Base-by-base conservation (phyloP, 2,797 vertebrate genomes). In the Coracias cyanogaster region DNA sequence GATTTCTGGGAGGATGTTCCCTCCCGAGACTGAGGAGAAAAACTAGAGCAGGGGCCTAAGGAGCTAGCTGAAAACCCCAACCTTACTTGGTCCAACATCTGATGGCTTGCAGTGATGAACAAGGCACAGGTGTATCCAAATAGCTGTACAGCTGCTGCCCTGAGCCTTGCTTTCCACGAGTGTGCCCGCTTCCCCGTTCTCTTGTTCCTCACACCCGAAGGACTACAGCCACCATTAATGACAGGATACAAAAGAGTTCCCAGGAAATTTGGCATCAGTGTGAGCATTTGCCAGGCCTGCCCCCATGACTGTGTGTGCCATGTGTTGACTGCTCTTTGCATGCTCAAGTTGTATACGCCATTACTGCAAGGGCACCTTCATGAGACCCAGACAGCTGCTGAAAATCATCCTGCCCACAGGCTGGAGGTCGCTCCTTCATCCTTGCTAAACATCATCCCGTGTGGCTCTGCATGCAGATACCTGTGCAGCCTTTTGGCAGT, bases 361-460 rank as follows among this genome's bases (percentile, higher is more conserved):
- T 46, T 39, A 17, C 43, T 25, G 29, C 22, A 62, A 73, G 13
- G 15, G 35, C 37, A 46, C 9, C 33, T 26, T 43, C n/a, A 35
- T 0, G 4, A 76, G 48, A 19, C 21, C 13, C 16, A 24, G 39
- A 5, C 21, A 5, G 15, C 24, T 84, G 62, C 29, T 48, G 39
- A 37, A 60, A 76, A 37, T 39, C 14, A 4, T 21, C 12, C 49
- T 35, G 25, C 20, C 41, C 37, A 20, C 0, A 1, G 7, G 29
- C 57, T 66, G n/a, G 18, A 20, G 10, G 2, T 19, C 29, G 35
- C 60, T 55, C 15, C 54, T 41, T n/a, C 48, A 7, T 31, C 39
- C 28, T 74, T 5, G 1, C 33, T 31, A 22, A 52, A 22, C 1
- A 0, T 22, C 48, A 67, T 17, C 37, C 24, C 12, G 9, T 1